Conservation (phyloP, 2,888 invertebrate genomes). For the Calameuta idolon region DNA sequence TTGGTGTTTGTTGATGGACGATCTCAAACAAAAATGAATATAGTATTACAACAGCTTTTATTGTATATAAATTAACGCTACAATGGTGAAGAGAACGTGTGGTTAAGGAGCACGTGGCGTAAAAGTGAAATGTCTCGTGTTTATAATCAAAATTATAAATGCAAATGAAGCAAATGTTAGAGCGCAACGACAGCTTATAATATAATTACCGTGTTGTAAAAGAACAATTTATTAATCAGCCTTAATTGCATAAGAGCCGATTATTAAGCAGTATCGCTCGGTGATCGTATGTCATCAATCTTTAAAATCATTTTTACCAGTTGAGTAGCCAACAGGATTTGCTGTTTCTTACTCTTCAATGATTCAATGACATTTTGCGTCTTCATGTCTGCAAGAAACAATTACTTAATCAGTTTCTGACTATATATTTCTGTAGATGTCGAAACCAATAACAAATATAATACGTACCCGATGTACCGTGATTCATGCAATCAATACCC, state of each 20-base stretch:
- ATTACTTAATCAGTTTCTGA: background rate
- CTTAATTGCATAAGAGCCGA: background rate
- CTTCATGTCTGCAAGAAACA: constrained; percentile 84
- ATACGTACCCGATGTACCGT: constrained; percentile 72
- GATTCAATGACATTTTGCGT: constrained; percentile 96
- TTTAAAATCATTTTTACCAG: constrained; percentile 99
- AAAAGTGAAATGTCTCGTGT: background rate
- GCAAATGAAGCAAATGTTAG: constrained; percentile 29
- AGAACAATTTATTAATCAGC: constrained; percentile 17
- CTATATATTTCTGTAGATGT: background rate
- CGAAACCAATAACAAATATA: background rate
- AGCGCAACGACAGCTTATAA: constrained; percentile 21
- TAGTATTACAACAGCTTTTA: constrained; percentile 3
- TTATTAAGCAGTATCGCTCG: constrained; percentile 53
- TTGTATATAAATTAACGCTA: constrained; percentile 1
- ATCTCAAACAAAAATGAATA: background rate
- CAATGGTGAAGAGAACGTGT: background rate
- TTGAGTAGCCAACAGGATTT: constrained; percentile 96
- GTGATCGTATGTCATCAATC: constrained; percentile 93
- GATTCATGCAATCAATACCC: constrained; percentile 95
- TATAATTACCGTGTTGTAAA: constrained; percentile 23
- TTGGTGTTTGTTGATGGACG: no score
- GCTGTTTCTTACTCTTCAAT: constrained; percentile 96
- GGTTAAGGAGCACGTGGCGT: background rate
- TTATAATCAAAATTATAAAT: constrained; percentile 24